Evolutionary conservation across 2,113 vertebrate species (phyloP).

Genomic region (Suricata suricatta): DNA sequence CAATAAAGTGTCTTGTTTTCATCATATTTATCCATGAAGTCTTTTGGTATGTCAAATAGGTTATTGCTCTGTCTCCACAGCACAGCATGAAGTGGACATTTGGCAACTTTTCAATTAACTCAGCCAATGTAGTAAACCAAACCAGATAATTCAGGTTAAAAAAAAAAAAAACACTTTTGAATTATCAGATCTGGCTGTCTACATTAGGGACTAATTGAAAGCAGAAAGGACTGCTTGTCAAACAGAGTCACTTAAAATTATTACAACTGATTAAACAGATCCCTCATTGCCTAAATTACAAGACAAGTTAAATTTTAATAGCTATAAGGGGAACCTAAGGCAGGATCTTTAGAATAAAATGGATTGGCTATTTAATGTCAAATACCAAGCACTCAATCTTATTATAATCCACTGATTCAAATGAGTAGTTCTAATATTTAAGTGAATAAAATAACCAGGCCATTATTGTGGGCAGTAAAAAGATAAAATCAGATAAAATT

Average conservation of each 20-base stretch:
- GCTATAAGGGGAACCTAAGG: constrained; percentile 58
- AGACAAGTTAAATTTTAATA: constrained; percentile 73
- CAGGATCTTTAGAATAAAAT: constrained; percentile 65
- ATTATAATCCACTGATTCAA: constrained; percentile 62
- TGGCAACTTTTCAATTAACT: constrained; percentile 62
- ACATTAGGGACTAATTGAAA: constrained; percentile 52
- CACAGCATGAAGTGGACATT: constrained; percentile 53
- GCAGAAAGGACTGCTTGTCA: constrained; percentile 57
- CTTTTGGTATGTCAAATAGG: constrained; percentile 28
- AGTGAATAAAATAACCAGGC: constrained; percentile 50
- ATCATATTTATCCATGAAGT: constrained; percentile 28
- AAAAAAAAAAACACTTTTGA: neutral
- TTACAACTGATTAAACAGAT: constrained; percentile 73
- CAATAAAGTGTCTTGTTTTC: neutral
- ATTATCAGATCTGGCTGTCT: constrained; percentile 18
- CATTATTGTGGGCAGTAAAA: constrained; percentile 2
- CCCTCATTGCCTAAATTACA: constrained; percentile 60
- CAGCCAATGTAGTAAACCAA: constrained; percentile 24
- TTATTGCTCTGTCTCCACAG: constrained; percentile 36
- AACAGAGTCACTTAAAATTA: constrained; percentile 72
- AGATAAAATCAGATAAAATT: constrained; percentile 58
- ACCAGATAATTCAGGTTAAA: constrained; percentile 40
- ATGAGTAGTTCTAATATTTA: constrained; percentile 60
- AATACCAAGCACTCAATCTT: constrained; percentile 55
- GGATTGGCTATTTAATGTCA: constrained; percentile 67